These are phyloP conservation scores for Lepidocolaptes lacrymiger DNA, from an alignment of 2,797 vertebrate species.

Conservation along the genomic window DNA sequence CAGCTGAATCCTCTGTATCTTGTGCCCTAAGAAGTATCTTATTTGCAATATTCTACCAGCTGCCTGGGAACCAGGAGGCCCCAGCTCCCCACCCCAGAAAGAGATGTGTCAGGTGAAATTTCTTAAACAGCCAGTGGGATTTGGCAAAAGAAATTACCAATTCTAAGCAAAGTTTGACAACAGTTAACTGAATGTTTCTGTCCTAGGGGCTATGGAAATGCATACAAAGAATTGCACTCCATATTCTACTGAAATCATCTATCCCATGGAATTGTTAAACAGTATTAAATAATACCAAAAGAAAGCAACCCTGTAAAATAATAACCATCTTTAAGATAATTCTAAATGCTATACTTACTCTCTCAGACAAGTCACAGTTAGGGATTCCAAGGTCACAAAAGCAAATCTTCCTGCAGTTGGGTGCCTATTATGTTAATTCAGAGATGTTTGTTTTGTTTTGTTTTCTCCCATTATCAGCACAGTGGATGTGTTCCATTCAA, in stretches of 20 bases:
- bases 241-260: neutral
- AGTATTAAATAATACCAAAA: neutral
- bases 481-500: constrained; percentile 45
- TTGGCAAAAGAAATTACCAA: neutral
- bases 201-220: neutral
- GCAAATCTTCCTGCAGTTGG: neutral
- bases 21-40: neutral
- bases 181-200: neutral
- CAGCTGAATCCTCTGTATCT: neutral
- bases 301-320: neutral
- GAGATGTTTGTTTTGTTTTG: constrained; percentile 59
- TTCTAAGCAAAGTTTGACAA: neutral
- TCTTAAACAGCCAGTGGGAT: neutral
- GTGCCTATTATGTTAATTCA: constrained; percentile 37
- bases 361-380: neutral
- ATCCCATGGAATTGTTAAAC: neutral
- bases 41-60: neutral
- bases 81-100: neutral
- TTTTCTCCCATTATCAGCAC: constrained; percentile 28
- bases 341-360: neutral
- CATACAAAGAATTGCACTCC: neutral
- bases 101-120: neutral
- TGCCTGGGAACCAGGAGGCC: neutral
- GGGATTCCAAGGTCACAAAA: constrained; percentile 14
- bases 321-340: neutral